These are phyloP conservation scores for Athalia rosae DNA, from an alignment of 2,888 invertebrate species.

Conservation along the genomic window DNA sequence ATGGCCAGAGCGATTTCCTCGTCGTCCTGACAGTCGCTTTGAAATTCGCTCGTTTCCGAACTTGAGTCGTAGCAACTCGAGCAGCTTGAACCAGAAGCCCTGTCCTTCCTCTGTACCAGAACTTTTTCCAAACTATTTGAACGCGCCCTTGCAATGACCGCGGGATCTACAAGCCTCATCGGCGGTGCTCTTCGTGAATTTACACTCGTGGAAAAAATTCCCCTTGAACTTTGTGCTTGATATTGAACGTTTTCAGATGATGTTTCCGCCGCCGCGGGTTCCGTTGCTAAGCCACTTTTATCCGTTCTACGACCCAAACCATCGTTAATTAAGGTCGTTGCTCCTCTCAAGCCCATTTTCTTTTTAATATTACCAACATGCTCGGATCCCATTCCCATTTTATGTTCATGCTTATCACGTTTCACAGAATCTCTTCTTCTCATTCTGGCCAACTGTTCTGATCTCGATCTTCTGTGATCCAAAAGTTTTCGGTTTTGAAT, in stretches of 20 bases:
- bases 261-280: slow-evolving; percentile 43
- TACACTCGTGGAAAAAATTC: slow-evolving; percentile 2
- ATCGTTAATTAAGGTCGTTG: slow-evolving; percentile 61
- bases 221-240: slow-evolving; percentile 41
- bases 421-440: slow-evolving; percentile 59
- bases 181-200: slow-evolving; percentile 39
- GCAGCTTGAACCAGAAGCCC: slow-evolving; percentile 67
- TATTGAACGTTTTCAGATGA: slow-evolving; percentile 11
- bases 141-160: slow-evolving; percentile 43
- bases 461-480: slow-evolving; percentile 67
- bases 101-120: slow-evolving; percentile 54
- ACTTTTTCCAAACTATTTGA: slow-evolving; percentile 50
- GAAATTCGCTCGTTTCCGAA: slow-evolving; percentile 82
- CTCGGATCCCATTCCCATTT: neutral
- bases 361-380: slow-evolving; percentile 20
- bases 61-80: slow-evolving; percentile 71
- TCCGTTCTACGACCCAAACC: slow-evolving; percentile 70
- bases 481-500: slow-evolving; percentile 66
- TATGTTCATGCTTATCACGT: slow-evolving; percentile 51
- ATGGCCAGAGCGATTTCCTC: slow-evolving; percentile 91
- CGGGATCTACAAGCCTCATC: slow-evolving; percentile 43
- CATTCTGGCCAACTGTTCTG: slow-evolving; percentile 66
- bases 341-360: neutral
- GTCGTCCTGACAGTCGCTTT: slow-evolving; percentile 88
- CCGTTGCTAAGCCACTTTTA: slow-evolving; percentile 64